Base-by-base conservation (phyloP, 2,888 invertebrate species). In the Omphaloscelis lunosa region DNA sequence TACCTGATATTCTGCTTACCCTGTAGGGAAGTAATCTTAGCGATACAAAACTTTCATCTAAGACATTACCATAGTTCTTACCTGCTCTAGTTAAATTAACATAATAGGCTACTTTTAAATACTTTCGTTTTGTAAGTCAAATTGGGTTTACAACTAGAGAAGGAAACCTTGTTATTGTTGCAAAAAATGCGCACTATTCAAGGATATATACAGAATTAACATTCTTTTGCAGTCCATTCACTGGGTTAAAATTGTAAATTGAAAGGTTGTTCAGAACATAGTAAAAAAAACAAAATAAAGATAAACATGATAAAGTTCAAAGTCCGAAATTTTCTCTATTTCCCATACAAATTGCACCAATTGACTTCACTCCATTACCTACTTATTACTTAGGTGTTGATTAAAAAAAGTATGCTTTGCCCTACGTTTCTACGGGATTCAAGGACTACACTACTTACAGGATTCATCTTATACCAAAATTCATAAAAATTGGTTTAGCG, bases 171-270 rank as follows among this genome's bases (percentile, higher is more conserved):
- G 62, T 62, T 7, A 9, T 39, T 45, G 34, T 62, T 62, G 45
- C 61, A 75, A 80, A 79, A 65, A 75, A 63, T 56, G 17, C 15
- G n/a, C 15, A 29, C 11, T 72, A n/a, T 59, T 79, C 73, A 80
- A 80, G 84, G 66, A 71, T 72, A 53, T 53, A 48, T 29, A 56
- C 2, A 61, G 34, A 84, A 72, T 75, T 8, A 70, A 62, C 69
- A 80, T 75, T 82, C 51, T 62, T 84, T 11, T 29, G 17, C 62
- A 20, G 9, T 69, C 80, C 80, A 75, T 80, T 80, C 72, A 84
- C 80, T 66, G n/a, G 27, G 53, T 2, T 45, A 68, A 34, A 27
- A 9, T 17, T 59, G 15, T 51, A 9, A 53, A 77, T 76, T 69
- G 8, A 41, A 76, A 66, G 48, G 45, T 56, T 51, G 9, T 23